Base-by-base conservation (phyloP, 2,113 vertebrate genomes). In the Propithecus coquereli region DNA sequence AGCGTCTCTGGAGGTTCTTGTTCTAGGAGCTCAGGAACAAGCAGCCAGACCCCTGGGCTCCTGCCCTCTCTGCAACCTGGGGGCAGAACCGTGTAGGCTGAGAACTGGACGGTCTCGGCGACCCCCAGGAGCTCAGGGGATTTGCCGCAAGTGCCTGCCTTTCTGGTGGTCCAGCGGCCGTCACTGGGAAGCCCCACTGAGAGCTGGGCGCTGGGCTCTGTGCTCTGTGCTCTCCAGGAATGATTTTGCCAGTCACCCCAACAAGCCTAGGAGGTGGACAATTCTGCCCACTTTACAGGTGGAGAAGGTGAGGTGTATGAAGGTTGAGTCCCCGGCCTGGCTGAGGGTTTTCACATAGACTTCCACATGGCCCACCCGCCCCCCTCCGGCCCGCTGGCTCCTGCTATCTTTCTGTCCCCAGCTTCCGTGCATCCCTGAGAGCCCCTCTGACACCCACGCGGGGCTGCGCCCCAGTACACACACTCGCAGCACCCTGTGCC, bases 191-290 rank as follows among this genome's bases (percentile, higher is more conserved):
- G 52, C 40, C 10, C 37, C 54, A 0, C 66, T 43, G 25, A 40
- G 18, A 20, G 54, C 57, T 22, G 6, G 65, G 8, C 12, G 1
- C 12, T 0, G 16, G 17, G 47, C 34, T 23, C 0, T 1, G n/a
- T 2, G 47, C 34, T 23, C 0, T 1, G n/a, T 2, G 5, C 87
- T 68, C 11, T 45, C 50, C 77, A 34, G 40, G 82, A 11, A 18
- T 0, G 6, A 91, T 11, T 61, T 61, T 57, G 16, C 52, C 22
- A 8, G 16, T 27, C 1, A 0, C n/a, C 70, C 40, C 34, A 66
- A 32, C 23, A 34, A 88, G 61, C 63, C 52, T 37, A 43, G 71
- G 27, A 40, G 65, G 16, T 4, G 45, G 30, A 30, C n/a, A 3
- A 25, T 30, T 27, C 6, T 3, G 5, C 23, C 79, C 25, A 27